These are phyloP conservation scores for Lota lota DNA, from an alignment of 2,113 vertebrate species.

Conservation along the genomic window DNA sequence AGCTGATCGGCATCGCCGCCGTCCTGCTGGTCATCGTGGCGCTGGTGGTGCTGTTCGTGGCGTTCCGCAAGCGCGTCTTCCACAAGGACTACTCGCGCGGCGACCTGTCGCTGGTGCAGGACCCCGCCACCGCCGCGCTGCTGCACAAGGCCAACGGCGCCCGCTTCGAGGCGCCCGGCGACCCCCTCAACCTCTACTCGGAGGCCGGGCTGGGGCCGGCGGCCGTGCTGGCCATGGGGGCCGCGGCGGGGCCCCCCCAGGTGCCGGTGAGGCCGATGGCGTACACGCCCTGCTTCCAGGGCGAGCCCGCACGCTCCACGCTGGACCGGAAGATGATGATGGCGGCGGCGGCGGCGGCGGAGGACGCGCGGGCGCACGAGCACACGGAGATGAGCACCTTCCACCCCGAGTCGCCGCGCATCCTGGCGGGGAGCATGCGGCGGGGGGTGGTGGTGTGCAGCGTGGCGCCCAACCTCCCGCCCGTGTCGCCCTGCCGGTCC, in stretches of 20 bases:
- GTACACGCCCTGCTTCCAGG: slow-evolving; percentile 93
- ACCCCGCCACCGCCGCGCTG: slow-evolving; percentile 89
- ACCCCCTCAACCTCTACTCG: slow-evolving; percentile 86
- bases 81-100: slow-evolving; percentile 92
- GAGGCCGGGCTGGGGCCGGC: slow-evolving; percentile 71
- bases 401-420: slow-evolving; percentile 89
- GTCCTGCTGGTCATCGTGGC: slow-evolving; percentile 89
- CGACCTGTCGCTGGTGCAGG: slow-evolving; percentile 91
- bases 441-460: slow-evolving; percentile 94
- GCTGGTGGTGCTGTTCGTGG: slow-evolving; percentile 85
- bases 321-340: slow-evolving; percentile 79
- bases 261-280: slow-evolving; percentile 94
- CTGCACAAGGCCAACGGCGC: slow-evolving; percentile 92
- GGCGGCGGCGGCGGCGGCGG: slow-evolving; percentile 51
- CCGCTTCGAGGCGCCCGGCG: slow-evolving; percentile 84
- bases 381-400: slow-evolving; percentile 97
- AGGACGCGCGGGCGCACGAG: slow-evolving; percentile 82
- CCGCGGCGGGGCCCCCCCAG: slow-evolving; percentile 79
- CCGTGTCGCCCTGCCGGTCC: slow-evolving; percentile 86
- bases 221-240: slow-evolving; percentile 28
- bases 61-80: slow-evolving; percentile 96
- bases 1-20: slow-evolving; percentile 89
- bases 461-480: slow-evolving; percentile 89
- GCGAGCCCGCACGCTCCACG: slow-evolving; percentile 80
- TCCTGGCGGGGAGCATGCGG: slow-evolving; percentile 78